Conservation (phyloP, 2,888 invertebrate genomes). For the Cryptus viduatorius region DNA sequence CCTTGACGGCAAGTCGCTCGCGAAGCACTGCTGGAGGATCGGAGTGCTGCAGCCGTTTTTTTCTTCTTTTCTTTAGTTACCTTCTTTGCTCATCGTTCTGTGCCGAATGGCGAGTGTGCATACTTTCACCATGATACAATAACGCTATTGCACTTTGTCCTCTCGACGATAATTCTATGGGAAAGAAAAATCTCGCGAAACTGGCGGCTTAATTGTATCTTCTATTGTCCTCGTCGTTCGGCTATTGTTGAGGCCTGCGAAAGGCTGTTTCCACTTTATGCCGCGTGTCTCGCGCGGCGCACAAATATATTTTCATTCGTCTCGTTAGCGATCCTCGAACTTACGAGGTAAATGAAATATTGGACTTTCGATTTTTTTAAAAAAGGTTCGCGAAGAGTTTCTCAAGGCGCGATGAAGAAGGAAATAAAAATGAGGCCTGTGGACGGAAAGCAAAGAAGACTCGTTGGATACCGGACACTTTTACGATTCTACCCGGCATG, state of each 20-base stretch:
- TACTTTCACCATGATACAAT: conserved; percentile 62
- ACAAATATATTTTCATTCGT: background rate
- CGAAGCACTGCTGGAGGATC: conserved; percentile 2
- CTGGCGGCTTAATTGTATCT: background rate
- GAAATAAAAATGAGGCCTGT: background rate
- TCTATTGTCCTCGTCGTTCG: background rate
- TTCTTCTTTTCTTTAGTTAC: conserved; percentile 37
- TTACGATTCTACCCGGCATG: conserved; percentile 25
- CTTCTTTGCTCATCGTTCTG: conserved; percentile 47
- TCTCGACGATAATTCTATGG: conserved; percentile 13
- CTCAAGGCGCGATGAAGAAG: background rate
- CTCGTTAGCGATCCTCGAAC: background rate
- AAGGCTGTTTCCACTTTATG: background rate
- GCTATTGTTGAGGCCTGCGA: background rate
- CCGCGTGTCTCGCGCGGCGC: background rate
- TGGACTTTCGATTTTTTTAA: background rate
- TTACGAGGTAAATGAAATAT: background rate
- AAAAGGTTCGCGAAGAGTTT: background rate
- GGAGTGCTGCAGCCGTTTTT: conserved; percentile 19
- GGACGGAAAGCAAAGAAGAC: background rate
- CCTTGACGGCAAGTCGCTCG: conserved; percentile 63
- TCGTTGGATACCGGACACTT: conserved; percentile 41
- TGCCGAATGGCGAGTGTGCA: conserved; percentile 42
- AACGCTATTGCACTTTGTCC: conserved; percentile 26
- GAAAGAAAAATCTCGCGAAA: conserved; percentile 1